Conservation (phyloP, 1,140 invertebrate genomes). For the Drosophila pectinifera region DNA sequence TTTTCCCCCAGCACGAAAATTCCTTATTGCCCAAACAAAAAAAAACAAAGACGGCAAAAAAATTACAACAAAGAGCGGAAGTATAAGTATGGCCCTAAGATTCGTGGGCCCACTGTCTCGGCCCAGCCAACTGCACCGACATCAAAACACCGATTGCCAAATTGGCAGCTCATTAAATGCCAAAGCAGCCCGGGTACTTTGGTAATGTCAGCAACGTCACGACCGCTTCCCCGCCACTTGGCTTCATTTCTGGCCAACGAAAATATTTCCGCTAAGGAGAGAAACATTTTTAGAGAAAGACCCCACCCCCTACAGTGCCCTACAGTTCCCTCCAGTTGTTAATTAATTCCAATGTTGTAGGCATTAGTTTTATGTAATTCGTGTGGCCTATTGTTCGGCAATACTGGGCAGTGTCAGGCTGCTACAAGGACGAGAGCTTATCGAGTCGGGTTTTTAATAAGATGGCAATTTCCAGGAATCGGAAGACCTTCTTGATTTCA, state of each 20-base stretch:
- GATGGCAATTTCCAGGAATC: neutral
- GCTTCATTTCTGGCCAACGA: constrained; percentile 27
- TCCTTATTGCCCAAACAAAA: constrained; percentile 31
- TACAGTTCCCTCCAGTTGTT: neutral
- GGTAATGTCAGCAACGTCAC: constrained; percentile 28
- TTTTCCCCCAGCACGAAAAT: constrained; percentile 44
- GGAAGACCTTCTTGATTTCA: neutral
- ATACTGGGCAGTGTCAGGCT: neutral
- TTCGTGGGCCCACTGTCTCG: constrained; percentile 28
- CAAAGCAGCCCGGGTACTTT: constrained; percentile 54
- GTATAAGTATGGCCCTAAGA: constrained; percentile 52
- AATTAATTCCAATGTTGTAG: constrained; percentile 20
- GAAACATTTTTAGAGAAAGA: constrained; percentile 32
- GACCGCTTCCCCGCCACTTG: neutral
- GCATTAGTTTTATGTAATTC: constrained; percentile 12
- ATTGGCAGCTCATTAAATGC: constrained; percentile 69
- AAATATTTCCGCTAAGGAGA: constrained; percentile 62
- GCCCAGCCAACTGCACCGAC: constrained; percentile 67
- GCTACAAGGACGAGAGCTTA: neutral
- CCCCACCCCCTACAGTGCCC: no score
- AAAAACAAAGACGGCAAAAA: constrained; percentile 32
- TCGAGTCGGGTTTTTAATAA: neutral
- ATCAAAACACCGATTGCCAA: constrained; percentile 80
- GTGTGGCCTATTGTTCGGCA: neutral
- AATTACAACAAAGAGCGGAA: constrained; percentile 55